A percentile compares a stretch with the other conserved stretches of the same genome.
Conservation (phyloP, 2,888 invertebrate genomes). For the Drosophila meridiana region DNA sequence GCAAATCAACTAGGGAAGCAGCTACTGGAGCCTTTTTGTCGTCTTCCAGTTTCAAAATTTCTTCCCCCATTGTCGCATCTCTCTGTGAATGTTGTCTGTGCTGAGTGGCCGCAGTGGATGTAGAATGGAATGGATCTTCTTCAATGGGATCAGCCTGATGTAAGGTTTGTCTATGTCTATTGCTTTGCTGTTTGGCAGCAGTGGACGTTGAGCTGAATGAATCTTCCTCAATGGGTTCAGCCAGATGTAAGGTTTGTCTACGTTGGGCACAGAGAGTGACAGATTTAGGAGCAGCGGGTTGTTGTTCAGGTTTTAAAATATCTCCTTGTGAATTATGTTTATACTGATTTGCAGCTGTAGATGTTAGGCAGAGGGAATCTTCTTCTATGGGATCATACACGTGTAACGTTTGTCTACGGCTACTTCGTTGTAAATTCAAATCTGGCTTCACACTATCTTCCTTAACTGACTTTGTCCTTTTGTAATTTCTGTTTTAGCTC, state of each 20-base stretch:
- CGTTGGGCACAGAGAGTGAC: neutral
- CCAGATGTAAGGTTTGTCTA: slow-evolving; percentile 16
- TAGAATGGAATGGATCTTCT: slow-evolving; percentile 3
- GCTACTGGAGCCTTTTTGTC: neutral
- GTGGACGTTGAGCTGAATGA: neutral
- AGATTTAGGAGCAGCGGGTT: neutral
- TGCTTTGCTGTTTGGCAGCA: neutral
- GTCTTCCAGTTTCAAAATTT: neutral
- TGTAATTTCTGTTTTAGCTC: slow-evolving; percentile 12
- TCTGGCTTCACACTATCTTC: no score
- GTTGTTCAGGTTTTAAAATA: neutral
- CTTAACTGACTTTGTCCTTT: slow-evolving; percentile 3
- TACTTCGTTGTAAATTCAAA: neutral
- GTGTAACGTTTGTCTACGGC: slow-evolving; percentile 6
- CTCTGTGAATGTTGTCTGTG: neutral
- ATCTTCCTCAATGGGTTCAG: slow-evolving; percentile 23
- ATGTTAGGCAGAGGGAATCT: slow-evolving; percentile 17
- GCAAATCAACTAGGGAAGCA: neutral
- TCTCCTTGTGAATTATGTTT: neutral
- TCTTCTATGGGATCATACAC: slow-evolving; percentile 28
- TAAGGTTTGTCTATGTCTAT: neutral
- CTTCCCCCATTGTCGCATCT: neutral
- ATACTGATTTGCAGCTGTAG: neutral
- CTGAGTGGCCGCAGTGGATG: neutral
- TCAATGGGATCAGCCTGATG: slow-evolving; percentile 6